Evolutionary conservation across 2,113 vertebrate species (phyloP).

Genomic region (Platichthys stellatus): DNA sequence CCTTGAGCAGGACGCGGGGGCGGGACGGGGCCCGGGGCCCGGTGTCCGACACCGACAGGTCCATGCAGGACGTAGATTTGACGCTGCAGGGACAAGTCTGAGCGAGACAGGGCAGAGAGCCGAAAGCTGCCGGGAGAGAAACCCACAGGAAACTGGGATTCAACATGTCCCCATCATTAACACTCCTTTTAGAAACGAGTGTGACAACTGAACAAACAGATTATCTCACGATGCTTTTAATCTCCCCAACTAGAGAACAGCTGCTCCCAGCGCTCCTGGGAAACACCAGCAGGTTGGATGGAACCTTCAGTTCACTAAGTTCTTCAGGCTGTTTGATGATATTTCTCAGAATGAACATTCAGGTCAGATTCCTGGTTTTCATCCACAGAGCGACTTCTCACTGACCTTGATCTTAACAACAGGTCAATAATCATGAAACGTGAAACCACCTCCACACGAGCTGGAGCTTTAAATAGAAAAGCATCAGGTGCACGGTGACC

Average conservation of each 20-base stretch:
- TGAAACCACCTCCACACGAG: slow-evolving; percentile 18
- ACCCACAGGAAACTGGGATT: not conserved
- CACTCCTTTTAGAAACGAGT: too few species aligned
- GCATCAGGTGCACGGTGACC: not conserved
- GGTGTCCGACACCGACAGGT: slow-evolving; percentile 81
- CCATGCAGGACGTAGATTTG: slow-evolving; percentile 91
- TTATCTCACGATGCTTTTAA: too few species aligned
- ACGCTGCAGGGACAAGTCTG: slow-evolving; percentile 81
- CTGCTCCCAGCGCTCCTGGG: too few species aligned
- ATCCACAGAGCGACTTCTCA: too few species aligned
- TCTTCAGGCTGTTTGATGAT: too few species aligned
- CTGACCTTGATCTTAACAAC: slow-evolving; percentile 38
- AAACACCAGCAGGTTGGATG: too few species aligned
- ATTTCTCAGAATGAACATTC: too few species aligned
- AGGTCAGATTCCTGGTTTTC: too few species aligned
- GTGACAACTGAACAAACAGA: too few species aligned
- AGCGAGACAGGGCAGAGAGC: slow-evolving; percentile 92
- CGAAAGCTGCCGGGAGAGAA: slow-evolving; percentile 79
- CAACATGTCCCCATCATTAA: too few species aligned
- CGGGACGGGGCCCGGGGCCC: slow-evolving; percentile 58
- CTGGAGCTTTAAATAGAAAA: slow-evolving; percentile 1
- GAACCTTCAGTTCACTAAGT: too few species aligned
- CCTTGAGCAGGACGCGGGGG: slow-evolving; percentile 91
- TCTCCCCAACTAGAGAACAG: too few species aligned
- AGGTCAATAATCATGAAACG: slow-evolving; percentile 47